Evolutionary conservation across 2,113 vertebrate genomes (phyloP), one percentile per base, ranked within the genome.

Genomic region (Cebidichthys violaceus): DNA sequence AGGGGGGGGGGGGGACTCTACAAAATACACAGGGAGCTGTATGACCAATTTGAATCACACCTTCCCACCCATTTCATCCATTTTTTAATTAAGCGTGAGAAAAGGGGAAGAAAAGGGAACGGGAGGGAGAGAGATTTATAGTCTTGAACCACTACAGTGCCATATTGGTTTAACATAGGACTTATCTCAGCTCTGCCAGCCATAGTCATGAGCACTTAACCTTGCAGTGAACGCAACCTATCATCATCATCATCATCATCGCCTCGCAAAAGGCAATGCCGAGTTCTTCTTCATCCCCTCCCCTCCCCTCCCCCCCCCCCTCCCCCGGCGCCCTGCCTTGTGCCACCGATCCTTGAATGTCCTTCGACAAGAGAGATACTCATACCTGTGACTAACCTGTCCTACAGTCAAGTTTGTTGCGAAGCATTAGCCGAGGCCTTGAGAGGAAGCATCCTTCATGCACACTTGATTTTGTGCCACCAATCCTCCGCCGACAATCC

Each of bases 141-240:
- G 87, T 89, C 90, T 89, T 87, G 62, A 84, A 90, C 81, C 77
- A 72, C 83, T 85, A 77, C 86, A 39, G 77, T 91, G 83, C 74
- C 88, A 92, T 95, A 92, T 88, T 81, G 54, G 82, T 88, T 81
- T 74, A 90, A 92, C 90, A 84, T 64, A 50, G 86, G 83, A 94
- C 92, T 94, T 95, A 95, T 96, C 95, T 93, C 41, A 77, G 83
- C 88, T 90, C 89, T 89, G 88, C 94, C 92, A 94, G 94, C 86
- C 88, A 78, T 82, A 73, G 86, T 92, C 88, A 90, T 75, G 88
- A 93, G 92, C 91, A 93, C 92, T 94, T 95, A 93, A 94, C 94
- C 94, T 94, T 94, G 92, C 62, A 82, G 87, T 81, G 88, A 95
- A 90, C 75, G 86, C 89, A 83, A 90, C 84, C 91, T 89, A 92